A percentile compares a stretch with the other conserved stretches of the same genome.
These are phyloP conservation scores for Salvator merianae DNA, from an alignment of 2,113 vertebrate genomes.

Conservation along the genomic window DNA sequence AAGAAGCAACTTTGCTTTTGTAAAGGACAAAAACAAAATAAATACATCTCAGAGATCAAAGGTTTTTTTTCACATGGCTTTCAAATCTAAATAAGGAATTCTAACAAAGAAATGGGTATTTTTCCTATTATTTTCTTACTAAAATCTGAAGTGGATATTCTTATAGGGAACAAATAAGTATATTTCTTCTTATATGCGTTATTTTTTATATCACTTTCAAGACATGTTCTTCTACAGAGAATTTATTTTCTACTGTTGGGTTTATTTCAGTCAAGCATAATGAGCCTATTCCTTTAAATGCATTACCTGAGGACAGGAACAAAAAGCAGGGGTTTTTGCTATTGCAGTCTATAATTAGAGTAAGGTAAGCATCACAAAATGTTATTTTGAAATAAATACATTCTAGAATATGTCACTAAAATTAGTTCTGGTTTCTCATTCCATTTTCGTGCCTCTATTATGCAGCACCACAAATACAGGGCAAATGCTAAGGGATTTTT, in stretches of 20 bases:
- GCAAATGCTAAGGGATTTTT: neutral
- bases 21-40: conserved; percentile 3
- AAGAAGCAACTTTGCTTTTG: neutral
- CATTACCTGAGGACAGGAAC: neutral
- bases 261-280: neutral
- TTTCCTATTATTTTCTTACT: neutral
- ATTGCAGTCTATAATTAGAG: conserved; percentile 7
- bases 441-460: neutral
- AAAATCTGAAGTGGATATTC: neutral
- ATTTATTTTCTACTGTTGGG: neutral
- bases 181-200: neutral
- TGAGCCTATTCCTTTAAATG: neutral
- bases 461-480: neutral
- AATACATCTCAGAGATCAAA: neutral
- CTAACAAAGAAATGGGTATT: neutral
- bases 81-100: neutral
- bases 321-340: neutral
- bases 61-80: neutral
- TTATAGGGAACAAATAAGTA: neutral
- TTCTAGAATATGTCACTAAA: neutral
- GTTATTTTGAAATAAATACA: neutral
- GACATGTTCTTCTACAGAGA: neutral
- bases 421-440: neutral
- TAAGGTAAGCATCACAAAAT: neutral
- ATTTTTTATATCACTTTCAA: neutral